These are phyloP conservation scores for Chymomyza caudatula DNA, from an alignment of 2,888 invertebrate species.

Conservation along the genomic window DNA sequence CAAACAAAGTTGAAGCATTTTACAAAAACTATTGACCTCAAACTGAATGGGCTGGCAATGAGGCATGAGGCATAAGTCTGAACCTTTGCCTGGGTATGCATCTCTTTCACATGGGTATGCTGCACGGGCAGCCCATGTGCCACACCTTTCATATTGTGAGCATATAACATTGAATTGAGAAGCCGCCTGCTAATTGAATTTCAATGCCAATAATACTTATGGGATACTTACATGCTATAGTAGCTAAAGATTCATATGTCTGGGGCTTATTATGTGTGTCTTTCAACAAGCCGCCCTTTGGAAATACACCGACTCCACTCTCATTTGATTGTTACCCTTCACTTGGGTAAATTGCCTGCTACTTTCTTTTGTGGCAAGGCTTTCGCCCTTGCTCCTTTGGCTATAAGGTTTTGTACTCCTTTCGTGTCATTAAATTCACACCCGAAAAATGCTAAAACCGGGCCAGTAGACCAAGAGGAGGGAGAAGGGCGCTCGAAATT, in stretches of 20 bases:
- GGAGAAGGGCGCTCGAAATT: constrained; percentile 50
- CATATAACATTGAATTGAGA: neutral
- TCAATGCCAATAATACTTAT: constrained; percentile 69
- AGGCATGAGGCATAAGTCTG: neutral
- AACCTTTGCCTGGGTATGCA: neutral
- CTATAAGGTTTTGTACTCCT: neutral
- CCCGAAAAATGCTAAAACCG: constrained; percentile 32
- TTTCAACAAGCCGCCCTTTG: constrained; percentile 3
- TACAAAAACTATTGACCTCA: constrained; percentile 65
- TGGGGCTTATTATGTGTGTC: constrained; percentile 72
- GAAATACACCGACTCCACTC: neutral
- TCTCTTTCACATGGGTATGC: constrained; percentile 48
- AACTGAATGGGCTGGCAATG: constrained; percentile 35
- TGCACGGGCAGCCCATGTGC: constrained; percentile 5
- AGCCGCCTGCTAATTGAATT: constrained; percentile 56
- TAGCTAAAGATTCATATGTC: neutral
- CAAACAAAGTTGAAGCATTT: constrained; percentile 42
- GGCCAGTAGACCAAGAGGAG: neutral
- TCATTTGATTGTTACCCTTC: constrained; percentile 29
- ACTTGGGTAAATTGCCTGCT: constrained; percentile 50
- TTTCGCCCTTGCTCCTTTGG: constrained; percentile 3
- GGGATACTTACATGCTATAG: neutral
- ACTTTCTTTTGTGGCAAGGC: constrained; percentile 52
- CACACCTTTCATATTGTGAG: neutral
- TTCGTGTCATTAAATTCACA: constrained; percentile 67